phyloP scores from a whole-genome alignment of 2,113 vertebrate genomes.

The Herpetotheres cachinnans region DNA sequence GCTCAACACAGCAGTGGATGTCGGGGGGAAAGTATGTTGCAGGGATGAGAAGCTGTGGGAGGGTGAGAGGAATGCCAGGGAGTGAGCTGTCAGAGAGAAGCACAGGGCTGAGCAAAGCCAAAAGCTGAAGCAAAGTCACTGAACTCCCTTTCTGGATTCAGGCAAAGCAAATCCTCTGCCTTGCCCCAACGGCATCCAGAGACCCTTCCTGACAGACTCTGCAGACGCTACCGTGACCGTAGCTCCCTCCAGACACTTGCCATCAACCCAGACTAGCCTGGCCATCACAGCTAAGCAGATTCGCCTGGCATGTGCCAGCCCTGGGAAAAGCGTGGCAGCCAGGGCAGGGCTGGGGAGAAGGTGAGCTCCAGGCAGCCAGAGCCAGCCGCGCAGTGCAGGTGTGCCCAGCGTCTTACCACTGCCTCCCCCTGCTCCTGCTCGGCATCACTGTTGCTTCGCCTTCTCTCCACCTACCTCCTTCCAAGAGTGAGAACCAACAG shows the following conservation, averaged over 20 bases:
- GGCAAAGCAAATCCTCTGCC: neutral
- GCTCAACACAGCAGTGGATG: neutral
- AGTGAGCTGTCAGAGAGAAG: neutral
- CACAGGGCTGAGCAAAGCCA: neutral
- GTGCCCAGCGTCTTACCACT: accelerated
- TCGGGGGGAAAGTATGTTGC: accelerated
- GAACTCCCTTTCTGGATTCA: neutral
- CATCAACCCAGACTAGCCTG: neutral
- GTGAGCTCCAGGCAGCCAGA: neutral
- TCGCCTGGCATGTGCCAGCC: neutral
- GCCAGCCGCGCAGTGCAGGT: neutral
- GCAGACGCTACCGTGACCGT: neutral
- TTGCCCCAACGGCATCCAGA: neutral
- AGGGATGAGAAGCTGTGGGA: neutral
- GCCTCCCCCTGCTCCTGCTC: neutral
- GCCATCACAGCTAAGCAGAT: neutral
- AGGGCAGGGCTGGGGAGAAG: neutral
- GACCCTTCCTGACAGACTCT: neutral
- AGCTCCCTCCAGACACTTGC: constrained; percentile 12
- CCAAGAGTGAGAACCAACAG: neutral
- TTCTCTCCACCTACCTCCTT: neutral
- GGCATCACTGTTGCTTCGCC: accelerated
- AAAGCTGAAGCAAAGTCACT: neutral
- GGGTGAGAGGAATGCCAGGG: neutral
- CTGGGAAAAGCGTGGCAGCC: neutral